Conservation (phyloP, 2,797 vertebrate species). For the Chromis chromis region DNA sequence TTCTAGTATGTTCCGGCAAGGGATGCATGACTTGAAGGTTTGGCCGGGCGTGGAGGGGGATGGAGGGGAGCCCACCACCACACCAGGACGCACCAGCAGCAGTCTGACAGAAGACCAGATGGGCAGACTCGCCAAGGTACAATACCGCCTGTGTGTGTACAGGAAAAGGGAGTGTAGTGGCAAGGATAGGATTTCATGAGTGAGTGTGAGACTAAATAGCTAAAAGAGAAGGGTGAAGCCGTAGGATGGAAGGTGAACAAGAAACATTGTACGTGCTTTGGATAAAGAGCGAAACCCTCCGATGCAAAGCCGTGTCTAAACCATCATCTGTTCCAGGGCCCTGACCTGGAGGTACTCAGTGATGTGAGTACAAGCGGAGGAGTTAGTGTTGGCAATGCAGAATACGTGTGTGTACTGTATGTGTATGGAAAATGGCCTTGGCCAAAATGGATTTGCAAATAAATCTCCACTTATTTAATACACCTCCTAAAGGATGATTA, state of each 20-base stretch:
- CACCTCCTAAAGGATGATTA: slow-evolving; percentile 1
- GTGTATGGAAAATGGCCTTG: slow-evolving; percentile 47
- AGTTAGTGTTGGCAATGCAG: slow-evolving; percentile 66
- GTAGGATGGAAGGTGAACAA: slow-evolving; percentile 15
- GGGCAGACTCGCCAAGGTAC: slow-evolving; percentile 97
- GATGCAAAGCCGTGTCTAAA: slow-evolving; percentile 73
- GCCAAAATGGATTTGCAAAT: slow-evolving; percentile 61
- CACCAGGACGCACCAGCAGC: slow-evolving; percentile 95
- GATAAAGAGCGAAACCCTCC: slow-evolving; percentile 33
- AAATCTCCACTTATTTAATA: neutral
- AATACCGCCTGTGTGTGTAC: neutral
- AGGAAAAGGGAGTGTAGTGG: neutral
- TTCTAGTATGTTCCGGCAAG: slow-evolving; percentile 96
- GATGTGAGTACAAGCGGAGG: slow-evolving; percentile 84
- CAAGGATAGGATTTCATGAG: neutral
- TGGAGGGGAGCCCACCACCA: slow-evolving; percentile 92
- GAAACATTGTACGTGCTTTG: neutral
- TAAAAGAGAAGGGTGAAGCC: neutral
- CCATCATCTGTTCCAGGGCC: slow-evolving; percentile 85
- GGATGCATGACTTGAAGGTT: slow-evolving; percentile 99
- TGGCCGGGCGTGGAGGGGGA: slow-evolving; percentile 98
- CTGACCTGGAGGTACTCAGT: slow-evolving; percentile 87
- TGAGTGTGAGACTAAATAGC: neutral
- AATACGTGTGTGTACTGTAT: slow-evolving; percentile 44
- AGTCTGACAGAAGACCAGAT: slow-evolving; percentile 95